Base-by-base conservation (phyloP, 2,797 vertebrate species). In the Florisuga fusca region DNA sequence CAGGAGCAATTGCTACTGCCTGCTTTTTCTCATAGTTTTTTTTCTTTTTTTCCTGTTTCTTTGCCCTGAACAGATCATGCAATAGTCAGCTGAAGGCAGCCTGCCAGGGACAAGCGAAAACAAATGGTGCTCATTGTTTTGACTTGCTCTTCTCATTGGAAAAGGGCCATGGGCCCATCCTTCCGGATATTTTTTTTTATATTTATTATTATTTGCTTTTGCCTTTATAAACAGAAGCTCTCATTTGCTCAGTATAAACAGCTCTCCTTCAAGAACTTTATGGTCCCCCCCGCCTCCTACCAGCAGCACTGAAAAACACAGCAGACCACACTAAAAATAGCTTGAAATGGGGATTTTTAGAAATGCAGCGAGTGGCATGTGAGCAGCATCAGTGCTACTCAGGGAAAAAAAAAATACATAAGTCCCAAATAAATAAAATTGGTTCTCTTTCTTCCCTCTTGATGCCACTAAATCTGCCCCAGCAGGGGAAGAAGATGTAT, bases 191-290 rank as follows among this genome's bases (percentile, higher is more conserved):
- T 0, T 77, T 75, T 89, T 85, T 57, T 26, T 0, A 74, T 75
- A 76, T 89, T 85, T 57, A 26, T 51, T 15, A 11, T 51, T 4
- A 77, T 89, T 87, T 93, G 46, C 19, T 92, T 90, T 90, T 93
- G 87, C 82, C 87, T 95, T 73, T 93, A 86, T 92, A 93, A 97
- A 96, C 84, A 94, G 94, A 80, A 96, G 92, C 95, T 84, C 73
- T 91, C 93, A 87, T 80, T 96, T 91, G 51, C 59, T 87, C 76
- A 50, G 43, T 74, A 91, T 89, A 93, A 96, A 89, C 87, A 95
- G 66, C 62, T 89, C 46, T 89, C 48, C 73, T 79, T 89, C 22
- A 9, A 93, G 76, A 88, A 73, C 8, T 85, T 84, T 41, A 27
- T 83, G 34, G 4, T 7, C 7, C 31, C 22, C 21, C 9, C 33